phyloP scores from a whole-genome alignment of 2,113 vertebrate genomes.

The Formicarius rufipectus region DNA sequence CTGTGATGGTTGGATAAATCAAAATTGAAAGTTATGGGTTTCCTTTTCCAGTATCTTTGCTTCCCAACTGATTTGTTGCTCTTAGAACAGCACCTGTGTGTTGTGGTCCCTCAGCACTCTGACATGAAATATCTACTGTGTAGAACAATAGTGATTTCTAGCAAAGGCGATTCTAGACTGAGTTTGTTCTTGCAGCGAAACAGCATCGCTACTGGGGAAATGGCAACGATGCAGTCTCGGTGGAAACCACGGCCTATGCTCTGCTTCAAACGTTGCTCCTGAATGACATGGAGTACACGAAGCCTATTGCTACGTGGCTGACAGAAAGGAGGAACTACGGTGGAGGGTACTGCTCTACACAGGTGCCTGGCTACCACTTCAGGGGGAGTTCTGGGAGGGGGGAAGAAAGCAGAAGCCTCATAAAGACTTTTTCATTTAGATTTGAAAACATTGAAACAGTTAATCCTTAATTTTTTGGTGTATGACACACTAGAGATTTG shows the following conservation, averaged over 20 bases:
- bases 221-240: slow-evolving; percentile 47
- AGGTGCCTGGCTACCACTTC: slow-evolving; percentile 1
- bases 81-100: not conserved
- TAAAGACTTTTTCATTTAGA: not conserved
- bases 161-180: not conserved
- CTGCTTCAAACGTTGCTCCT: slow-evolving; percentile 75
- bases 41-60: not conserved
- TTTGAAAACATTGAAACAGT: not conserved
- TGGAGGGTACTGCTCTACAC: slow-evolving; percentile 75
- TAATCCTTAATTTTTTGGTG: not conserved
- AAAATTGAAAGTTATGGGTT: not conserved
- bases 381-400: not conserved
- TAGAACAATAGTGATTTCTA: not conserved
- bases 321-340: slow-evolving; percentile 73
- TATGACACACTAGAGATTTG: not conserved
- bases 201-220: slow-evolving; percentile 53
- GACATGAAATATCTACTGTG: not conserved
- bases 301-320: slow-evolving; percentile 72
- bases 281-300: slow-evolving; percentile 43
- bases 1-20: not conserved
- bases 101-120: not conserved
- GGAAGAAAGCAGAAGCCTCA: not conserved
- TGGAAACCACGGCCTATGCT: slow-evolving; percentile 80
- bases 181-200: slow-evolving; percentile 40
- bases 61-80: not conserved